Conservation (phyloP, 2,797 vertebrate species). For the Trachops cirrhosus region DNA sequence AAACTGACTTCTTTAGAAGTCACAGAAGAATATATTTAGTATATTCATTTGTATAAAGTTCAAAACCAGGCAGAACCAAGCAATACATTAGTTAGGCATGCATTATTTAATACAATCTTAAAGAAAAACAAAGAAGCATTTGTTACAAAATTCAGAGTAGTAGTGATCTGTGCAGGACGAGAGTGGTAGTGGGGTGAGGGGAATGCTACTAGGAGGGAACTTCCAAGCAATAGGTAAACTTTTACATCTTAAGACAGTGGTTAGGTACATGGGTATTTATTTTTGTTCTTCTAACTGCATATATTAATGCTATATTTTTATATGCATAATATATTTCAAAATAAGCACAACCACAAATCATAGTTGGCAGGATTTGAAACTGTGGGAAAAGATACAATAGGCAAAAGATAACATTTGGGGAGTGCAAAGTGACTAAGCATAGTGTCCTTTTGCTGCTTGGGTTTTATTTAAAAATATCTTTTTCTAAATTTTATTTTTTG, state of each 20-base stretch:
- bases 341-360: background rate
- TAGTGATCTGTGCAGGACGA: background rate
- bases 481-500: background rate
- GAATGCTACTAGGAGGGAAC: background rate
- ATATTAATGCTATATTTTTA: background rate
- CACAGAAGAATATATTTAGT: background rate
- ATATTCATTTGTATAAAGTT: slow-evolving; percentile 2
- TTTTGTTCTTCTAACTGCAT: background rate
- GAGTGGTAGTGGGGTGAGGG: background rate
- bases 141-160: background rate
- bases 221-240: background rate
- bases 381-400: background rate
- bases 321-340: background rate
- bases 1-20: background rate
- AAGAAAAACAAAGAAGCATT: background rate
- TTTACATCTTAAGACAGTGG: background rate
- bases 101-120: background rate
- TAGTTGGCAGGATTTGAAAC: background rate
- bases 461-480: background rate
- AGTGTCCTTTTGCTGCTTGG: background rate
- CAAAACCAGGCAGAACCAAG: background rate
- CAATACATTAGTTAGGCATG: background rate
- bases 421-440: background rate
- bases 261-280: background rate
- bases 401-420: background rate